Evolutionary conservation across 2,888 invertebrate genomes (phyloP).

Genomic region (Chrysina gloriosa): DNA sequence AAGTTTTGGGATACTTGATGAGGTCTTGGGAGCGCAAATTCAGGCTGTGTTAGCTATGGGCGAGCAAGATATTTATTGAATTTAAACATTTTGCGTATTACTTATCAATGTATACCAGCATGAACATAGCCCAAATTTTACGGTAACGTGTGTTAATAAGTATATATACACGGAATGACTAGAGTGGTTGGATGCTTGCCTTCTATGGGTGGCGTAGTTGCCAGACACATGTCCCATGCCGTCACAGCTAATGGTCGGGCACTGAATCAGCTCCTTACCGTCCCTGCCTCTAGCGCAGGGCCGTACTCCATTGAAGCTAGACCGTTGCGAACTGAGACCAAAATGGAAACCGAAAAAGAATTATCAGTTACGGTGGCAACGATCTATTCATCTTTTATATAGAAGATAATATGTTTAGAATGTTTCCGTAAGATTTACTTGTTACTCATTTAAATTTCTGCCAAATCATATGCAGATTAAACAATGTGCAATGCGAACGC

Average conservation of each 20-base stretch:
- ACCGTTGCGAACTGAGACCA: conserved; percentile 50
- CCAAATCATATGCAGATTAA: too few species aligned
- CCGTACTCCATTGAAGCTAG: conserved; percentile 51
- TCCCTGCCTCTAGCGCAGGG: conserved; percentile 72
- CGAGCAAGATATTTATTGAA: too few species aligned
- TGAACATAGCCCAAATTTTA: conserved; percentile 43
- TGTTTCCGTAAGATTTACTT: too few species aligned
- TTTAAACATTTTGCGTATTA: background rate
- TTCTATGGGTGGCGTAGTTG: conserved; percentile 90
- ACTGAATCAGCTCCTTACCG: conserved; percentile 81
- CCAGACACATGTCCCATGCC: conserved; percentile 90
- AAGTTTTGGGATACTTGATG: conserved; percentile 41
- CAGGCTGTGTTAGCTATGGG: conserved; percentile 35
- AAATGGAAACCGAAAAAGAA: conserved; percentile 40
- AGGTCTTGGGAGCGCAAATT: conserved; percentile 1
- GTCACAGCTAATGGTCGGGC: conserved; percentile 84
- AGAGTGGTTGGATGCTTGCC: conserved; percentile 71
- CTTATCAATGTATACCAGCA: conserved; percentile 21
- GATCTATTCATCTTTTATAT: background rate
- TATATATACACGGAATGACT: conserved; percentile 44
- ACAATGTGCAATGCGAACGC: too few species aligned
- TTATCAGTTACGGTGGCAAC: conserved; percentile 38
- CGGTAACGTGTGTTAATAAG: conserved; percentile 26
- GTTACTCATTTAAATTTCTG: too few species aligned
- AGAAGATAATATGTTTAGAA: background rate